phyloP scores from a whole-genome alignment of 2,113 vertebrate species.

The Callithrix jacchus region DNA sequence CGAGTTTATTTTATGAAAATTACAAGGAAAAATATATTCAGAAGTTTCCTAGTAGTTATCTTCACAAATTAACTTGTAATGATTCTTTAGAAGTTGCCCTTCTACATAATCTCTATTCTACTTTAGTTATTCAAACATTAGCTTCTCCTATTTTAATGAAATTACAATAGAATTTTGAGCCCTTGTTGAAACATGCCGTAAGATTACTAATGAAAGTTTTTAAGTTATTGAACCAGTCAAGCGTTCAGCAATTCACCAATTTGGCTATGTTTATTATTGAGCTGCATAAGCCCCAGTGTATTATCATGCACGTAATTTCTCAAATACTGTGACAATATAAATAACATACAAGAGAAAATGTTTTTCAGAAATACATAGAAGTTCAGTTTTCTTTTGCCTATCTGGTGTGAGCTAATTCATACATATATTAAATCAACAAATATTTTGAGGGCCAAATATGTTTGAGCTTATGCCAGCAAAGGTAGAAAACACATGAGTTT shows the following conservation, averaged over 20 bases:
- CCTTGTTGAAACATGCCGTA: constrained; percentile 38
- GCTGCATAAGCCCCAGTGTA: constrained; percentile 1
- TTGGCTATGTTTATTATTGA: constrained; percentile 69
- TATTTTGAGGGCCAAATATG: constrained; percentile 3
- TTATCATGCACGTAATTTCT: constrained; percentile 62
- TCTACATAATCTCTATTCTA: constrained; percentile 60
- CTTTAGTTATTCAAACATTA: constrained; percentile 72
- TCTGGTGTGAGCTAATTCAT: constrained; percentile 47
- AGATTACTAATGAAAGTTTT: constrained; percentile 72
- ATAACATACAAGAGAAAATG: constrained; percentile 53
- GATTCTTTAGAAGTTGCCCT: constrained; percentile 54
- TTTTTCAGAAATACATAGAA: constrained; percentile 55
- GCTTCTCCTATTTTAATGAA: constrained; percentile 66
- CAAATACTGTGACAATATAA: constrained; percentile 56
- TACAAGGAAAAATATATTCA: neutral
- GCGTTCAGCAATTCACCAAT: constrained; percentile 60
- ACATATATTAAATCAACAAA: constrained; percentile 55
- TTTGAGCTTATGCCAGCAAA: neutral
- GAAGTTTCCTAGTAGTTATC: constrained; percentile 34
- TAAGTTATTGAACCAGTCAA: constrained; percentile 71
- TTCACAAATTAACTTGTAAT: constrained; percentile 69
- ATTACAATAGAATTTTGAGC: constrained; percentile 61
- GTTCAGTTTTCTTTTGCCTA: constrained; percentile 35
- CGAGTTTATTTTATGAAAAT: constrained; percentile 28
- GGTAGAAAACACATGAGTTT: neutral